phyloP scores from a whole-genome alignment of 2,888 invertebrate species.

The Prenolepis imparis region DNA sequence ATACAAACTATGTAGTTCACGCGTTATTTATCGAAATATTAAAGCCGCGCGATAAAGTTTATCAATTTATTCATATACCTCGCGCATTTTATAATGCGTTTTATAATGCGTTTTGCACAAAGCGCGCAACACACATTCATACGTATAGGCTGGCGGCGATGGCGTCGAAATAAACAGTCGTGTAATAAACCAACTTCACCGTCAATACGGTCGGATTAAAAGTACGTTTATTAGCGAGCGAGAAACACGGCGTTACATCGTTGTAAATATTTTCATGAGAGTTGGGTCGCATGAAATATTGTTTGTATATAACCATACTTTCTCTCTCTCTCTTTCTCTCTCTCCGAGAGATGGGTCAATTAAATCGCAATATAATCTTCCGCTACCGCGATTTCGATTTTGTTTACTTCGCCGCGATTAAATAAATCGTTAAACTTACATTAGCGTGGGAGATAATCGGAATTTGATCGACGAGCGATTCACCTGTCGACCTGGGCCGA shows the following conservation, averaged over 20 bases:
- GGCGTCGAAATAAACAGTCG: conserved; percentile 9
- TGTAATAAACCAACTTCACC: background rate
- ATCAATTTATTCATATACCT: conserved; percentile 27
- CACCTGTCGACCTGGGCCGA: background rate
- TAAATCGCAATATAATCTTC: background rate
- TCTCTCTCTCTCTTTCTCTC: too few species aligned
- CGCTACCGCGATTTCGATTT: background rate
- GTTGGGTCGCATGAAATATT: background rate
- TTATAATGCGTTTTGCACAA: background rate
- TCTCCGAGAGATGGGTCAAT: background rate
- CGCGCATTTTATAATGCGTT: background rate
- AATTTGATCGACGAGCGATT: conserved; percentile 30
- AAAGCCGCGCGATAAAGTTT: background rate
- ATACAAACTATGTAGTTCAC: background rate
- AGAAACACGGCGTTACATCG: background rate
- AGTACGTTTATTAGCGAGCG: background rate
- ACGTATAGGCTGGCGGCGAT: background rate
- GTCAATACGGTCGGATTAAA: conserved; percentile 13
- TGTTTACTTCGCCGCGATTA: conserved; percentile 14
- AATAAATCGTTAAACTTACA: conserved; percentile 33
- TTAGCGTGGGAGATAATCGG: conserved; percentile 26
- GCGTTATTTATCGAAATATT: background rate
- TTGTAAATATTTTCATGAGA: background rate
- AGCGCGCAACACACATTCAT: background rate
- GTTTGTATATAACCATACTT: background rate